These are phyloP conservation scores for Alviniconcha strummeri DNA, from an alignment of 2,888 invertebrate genomes.

Conservation along the genomic window DNA sequence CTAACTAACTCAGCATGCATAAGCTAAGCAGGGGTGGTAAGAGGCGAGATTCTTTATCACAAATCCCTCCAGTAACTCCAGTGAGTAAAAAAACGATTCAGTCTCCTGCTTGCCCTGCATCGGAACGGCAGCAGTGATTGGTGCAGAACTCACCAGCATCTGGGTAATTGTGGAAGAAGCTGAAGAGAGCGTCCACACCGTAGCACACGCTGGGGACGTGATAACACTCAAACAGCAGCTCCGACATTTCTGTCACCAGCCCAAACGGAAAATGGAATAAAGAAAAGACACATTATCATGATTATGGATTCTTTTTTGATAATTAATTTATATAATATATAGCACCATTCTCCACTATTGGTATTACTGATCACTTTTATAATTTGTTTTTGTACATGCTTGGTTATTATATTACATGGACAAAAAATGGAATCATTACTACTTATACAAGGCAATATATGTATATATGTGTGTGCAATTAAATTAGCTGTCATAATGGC, in stretches of 20 bases:
- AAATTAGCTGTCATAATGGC: not conserved
- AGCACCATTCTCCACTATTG: too few relatives aligned
- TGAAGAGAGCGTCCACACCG: slow-evolving; percentile 86
- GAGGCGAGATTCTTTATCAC: too few relatives aligned
- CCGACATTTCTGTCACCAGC: slow-evolving; percentile 88
- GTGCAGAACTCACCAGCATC: slow-evolving; percentile 46
- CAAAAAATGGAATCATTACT: too few relatives aligned
- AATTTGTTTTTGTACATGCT: not conserved
- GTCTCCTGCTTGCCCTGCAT: too few relatives aligned
- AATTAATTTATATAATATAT: too few relatives aligned
- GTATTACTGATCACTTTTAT: too few relatives aligned
- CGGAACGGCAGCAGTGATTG: too few relatives aligned
- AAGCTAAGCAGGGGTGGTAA: too few relatives aligned
- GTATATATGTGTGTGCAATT: not conserved
- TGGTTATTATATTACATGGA: not conserved
- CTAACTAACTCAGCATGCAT: too few relatives aligned
- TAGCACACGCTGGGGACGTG: slow-evolving; percentile 89
- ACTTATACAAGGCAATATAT: not conserved
- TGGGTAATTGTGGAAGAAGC: slow-evolving; percentile 65
- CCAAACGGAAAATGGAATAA: not conserved
- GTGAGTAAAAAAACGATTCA: too few relatives aligned
- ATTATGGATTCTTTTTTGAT: too few relatives aligned
- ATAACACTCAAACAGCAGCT: slow-evolving; percentile 94
- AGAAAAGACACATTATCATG: not conserved
- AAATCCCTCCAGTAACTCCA: too few relatives aligned